Percentiles rank a stretch among this genome's conserved stretches.
Evolutionary conservation across 92 coral and sea anemone genomes (phyloP).

Genomic region (Zoanthus gigantus): DNA sequence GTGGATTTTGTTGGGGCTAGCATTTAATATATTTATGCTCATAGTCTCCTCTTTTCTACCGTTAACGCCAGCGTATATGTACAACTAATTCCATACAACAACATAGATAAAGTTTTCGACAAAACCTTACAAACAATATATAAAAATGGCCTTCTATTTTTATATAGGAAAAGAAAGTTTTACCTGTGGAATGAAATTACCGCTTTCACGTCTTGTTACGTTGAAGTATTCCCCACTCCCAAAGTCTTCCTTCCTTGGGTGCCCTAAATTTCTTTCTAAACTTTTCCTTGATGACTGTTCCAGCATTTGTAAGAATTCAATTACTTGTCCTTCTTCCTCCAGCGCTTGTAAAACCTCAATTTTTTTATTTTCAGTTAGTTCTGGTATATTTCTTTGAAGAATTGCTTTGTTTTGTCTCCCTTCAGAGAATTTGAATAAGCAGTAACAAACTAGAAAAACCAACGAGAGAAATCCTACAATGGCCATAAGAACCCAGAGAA

Average conservation of each 20-base stretch:
- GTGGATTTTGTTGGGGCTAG: too few relatives aligned
- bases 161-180: background rate
- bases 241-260: slow-evolving; percentile 31
- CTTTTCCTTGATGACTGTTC: slow-evolving; percentile 39
- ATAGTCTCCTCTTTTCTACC: background rate
- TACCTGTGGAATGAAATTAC: slow-evolving; percentile 12
- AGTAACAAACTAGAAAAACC: slow-evolving; percentile 13
- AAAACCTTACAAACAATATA: background rate
- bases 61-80: background rate
- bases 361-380: slow-evolving; percentile 6
- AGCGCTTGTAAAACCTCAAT: slow-evolving; percentile 15
- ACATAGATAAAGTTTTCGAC: background rate
- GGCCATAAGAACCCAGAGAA: slow-evolving; percentile 20
- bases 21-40: background rate
- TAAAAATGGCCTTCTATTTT: background rate
- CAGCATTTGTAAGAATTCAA: slow-evolving; percentile 34
- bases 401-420: background rate
- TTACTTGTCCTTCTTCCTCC: slow-evolving; percentile 48
- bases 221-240: background rate
- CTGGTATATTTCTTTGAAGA: background rate
- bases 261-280: slow-evolving; percentile 27
- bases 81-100: background rate
- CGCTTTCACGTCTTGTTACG: background rate
- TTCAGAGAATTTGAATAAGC: slow-evolving; percentile 36
- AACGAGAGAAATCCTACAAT: slow-evolving; percentile 8